Evolutionary conservation across 2,113 vertebrate genomes (phyloP).

Genomic region (Camarhynchus parvulus): DNA sequence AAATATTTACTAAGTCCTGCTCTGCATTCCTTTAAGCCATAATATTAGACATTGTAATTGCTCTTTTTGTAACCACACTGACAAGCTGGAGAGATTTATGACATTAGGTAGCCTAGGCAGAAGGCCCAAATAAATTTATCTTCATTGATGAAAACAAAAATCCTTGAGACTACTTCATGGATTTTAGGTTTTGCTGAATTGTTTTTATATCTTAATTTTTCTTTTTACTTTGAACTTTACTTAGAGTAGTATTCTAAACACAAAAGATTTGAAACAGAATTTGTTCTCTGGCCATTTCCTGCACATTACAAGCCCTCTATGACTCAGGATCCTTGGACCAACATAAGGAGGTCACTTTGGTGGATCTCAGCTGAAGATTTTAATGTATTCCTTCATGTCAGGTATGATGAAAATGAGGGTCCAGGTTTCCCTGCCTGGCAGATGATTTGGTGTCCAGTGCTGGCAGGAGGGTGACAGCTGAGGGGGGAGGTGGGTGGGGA

Average conservation of each 20-base stretch:
- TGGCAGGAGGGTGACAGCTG: not conserved
- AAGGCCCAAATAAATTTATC: not conserved
- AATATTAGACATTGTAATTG: not conserved
- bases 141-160: not conserved
- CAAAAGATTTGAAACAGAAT: not conserved
- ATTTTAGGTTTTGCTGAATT: not conserved
- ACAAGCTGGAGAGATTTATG: not conserved
- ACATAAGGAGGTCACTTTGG: not conserved
- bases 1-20: not conserved
- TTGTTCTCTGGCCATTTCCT: not conserved
- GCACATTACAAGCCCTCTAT: not conserved
- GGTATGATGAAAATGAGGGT: not conserved
- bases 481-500: not conserved
- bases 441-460: not conserved
- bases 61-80: not conserved
- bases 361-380: not conserved
- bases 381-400: not conserved
- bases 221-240: not conserved
- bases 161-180: not conserved
- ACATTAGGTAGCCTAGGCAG: not conserved
- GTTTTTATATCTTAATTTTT: not conserved
- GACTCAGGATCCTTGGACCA: not conserved
- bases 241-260: not conserved
- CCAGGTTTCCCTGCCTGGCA: not conserved
- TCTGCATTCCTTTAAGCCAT: not conserved